A percentile compares a stretch with the other conserved stretches of the same genome.
Evolutionary conservation across 2,113 vertebrate species (phyloP).

Genomic region (Myrmecobius fasciatus): DNA sequence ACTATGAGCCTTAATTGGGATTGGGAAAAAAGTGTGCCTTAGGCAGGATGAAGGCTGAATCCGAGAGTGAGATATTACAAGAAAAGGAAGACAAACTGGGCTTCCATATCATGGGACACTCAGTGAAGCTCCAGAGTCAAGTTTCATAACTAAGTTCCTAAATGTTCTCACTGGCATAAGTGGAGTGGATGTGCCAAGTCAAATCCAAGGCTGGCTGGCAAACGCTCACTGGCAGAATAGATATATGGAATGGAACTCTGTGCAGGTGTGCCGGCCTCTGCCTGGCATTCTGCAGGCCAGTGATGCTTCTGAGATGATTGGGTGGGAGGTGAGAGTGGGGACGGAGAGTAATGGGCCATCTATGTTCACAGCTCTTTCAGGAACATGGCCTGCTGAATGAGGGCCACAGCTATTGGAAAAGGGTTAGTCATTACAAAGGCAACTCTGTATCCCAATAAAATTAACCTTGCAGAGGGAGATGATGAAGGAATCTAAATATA

Average conservation of each 20-base stretch:
- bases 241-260: conserved; percentile 37
- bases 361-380: conserved; percentile 53
- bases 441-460: conserved; percentile 46
- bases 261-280: conserved; percentile 43
- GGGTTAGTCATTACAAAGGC: conserved; percentile 44
- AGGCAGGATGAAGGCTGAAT: conserved; percentile 16
- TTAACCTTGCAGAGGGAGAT: conserved; percentile 37
- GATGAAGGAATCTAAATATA: conserved; percentile 18
- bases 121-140: conserved; percentile 56
- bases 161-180: conserved; percentile 63
- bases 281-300: conserved; percentile 9
- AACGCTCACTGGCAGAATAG: conserved; percentile 42
- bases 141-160: conserved; percentile 49
- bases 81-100: conserved; percentile 36
- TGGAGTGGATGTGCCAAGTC: conserved; percentile 47
- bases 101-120: conserved; percentile 49
- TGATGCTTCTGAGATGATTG: conserved; percentile 44
- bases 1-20: conserved; percentile 25
- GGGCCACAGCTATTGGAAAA: neutral
- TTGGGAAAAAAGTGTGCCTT: conserved; percentile 36
- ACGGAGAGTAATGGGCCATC: conserved; percentile 32
- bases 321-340: conserved; percentile 22
- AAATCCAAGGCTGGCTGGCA: conserved; percentile 56
- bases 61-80: conserved; percentile 45
- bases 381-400: conserved; percentile 41